phyloP scores from a whole-genome alignment of 2,888 invertebrate species.

The Pristionchus maxplancki region DNA sequence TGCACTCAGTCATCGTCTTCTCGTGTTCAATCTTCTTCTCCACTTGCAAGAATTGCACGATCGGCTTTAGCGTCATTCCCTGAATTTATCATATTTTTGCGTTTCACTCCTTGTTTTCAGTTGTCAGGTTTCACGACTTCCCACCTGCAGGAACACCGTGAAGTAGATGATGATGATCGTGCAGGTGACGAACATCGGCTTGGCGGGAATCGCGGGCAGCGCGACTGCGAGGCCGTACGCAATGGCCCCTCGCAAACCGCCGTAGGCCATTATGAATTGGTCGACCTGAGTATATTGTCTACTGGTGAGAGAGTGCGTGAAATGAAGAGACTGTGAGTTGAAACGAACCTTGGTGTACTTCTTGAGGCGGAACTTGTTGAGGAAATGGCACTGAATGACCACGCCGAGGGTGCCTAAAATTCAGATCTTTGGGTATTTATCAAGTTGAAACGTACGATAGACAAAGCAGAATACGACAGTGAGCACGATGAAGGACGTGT shows the following conservation, averaged over 20 bases:
- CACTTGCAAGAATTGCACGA: slow-evolving; percentile 94
- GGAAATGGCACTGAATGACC: slow-evolving; percentile 72
- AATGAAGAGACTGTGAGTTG: no score
- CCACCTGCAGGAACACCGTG: slow-evolving; percentile 97
- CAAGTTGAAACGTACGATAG: slow-evolving; percentile 87
- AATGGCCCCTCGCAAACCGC: slow-evolving; percentile 95
- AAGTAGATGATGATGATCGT: slow-evolving; percentile 98
- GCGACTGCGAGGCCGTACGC: slow-evolving; percentile 89
- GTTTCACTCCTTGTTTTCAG: no score
- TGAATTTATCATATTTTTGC: no score
- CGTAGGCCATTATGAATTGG: slow-evolving; percentile 92
- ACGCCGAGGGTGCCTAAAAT: slow-evolving; percentile 61
- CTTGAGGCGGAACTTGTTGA: slow-evolving; percentile 74
- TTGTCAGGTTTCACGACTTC: no score
- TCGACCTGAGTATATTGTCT: slow-evolving; percentile 78
- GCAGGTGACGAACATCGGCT: slow-evolving; percentile 95
- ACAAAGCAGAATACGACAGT: slow-evolving; percentile 94
- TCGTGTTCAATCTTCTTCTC: slow-evolving; percentile 91
- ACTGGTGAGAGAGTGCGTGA: no score
- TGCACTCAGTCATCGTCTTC: slow-evolving; percentile 96
- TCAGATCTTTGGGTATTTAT: no score
- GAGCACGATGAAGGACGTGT: slow-evolving; percentile 93
- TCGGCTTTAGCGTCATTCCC: slow-evolving; percentile 98
- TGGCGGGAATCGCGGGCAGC: slow-evolving; percentile 86
- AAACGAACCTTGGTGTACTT: slow-evolving; percentile 74